Base-by-base conservation (phyloP, 2,113 vertebrate species). In the Fregetta grallaria region DNA sequence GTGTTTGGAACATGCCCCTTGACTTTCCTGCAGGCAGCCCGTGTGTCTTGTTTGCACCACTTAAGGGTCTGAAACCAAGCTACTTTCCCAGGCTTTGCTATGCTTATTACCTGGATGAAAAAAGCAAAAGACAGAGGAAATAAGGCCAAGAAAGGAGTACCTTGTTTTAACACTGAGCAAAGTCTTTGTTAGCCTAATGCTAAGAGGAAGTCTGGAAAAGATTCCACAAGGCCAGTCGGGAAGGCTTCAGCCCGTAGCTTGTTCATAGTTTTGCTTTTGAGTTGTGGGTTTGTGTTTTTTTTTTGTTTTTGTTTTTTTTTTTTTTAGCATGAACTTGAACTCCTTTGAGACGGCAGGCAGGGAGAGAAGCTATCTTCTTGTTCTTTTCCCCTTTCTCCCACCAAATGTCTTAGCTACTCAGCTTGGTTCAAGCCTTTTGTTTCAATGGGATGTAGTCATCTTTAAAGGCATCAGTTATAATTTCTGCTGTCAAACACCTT, bases 1-100 rank as follows among this genome's bases (percentile, higher is more conserved):
- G 8, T 12, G 7, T 59, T 82, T 67, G 61, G 72, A 55, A 63
- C 3, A 1, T 67, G 29, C 34, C 34, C 23, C 3, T 4, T 87
- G 52, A 34, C 74, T 68, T 49, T 75, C 52, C 44, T 38, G 7
- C 38, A 63, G 66, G 62, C 66, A 78, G 62, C 17, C 22, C 42
- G 1, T 32, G 26, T 42, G 38, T 70, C 14, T 0, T 63, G 49
- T 59, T 70, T 59, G 23, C 0, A 0, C 36, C 4, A 1, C 19
- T 70, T 66, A 15, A 17, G 34, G 47, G 36, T 67, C 32, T 38
- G 75, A 66, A 49, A 3, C 50, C 36, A 63, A 10, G 42, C 23
- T 7, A 3, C 38, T 83, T 86, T 94, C 44, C 11, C 34, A 42
- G 50, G 44, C 62, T 77, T 58, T 68, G n/a, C 50, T 59, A 1